A percentile compares a stretch with the other conserved stretches of the same genome.
These are phyloP conservation scores for Anagrus nilaparvatae DNA, from an alignment of 1,140 invertebrate genomes.

Conservation along the genomic window DNA sequence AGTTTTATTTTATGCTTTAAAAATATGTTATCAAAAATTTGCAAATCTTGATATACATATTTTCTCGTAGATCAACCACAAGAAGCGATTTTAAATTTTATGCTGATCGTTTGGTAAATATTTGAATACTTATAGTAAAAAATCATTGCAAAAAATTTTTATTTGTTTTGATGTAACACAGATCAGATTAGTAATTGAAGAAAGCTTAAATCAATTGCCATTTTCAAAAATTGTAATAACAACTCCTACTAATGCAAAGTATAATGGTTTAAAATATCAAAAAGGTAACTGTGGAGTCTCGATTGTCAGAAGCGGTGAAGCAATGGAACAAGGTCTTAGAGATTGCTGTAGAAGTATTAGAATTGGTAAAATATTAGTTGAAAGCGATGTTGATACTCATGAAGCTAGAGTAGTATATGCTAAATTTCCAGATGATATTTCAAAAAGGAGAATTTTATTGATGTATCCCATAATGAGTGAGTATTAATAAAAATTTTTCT, in stretches of 20 bases:
- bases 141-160: neutral
- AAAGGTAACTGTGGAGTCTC: conserved; percentile 98
- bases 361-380: conserved; percentile 97
- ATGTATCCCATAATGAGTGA: conserved; percentile 98
- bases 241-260: conserved; percentile 85
- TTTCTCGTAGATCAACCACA: conserved; percentile 78
- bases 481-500: conserved; percentile 22
- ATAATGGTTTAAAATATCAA: conserved; percentile 86
- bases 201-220: conserved; percentile 94
- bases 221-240: conserved; percentile 80
- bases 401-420: conserved; percentile 96
- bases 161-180: conserved; percentile 18
- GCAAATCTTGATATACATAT: too few species aligned
- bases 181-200: conserved; percentile 82
- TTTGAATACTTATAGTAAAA: conserved; percentile 1
- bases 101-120: conserved; percentile 75
- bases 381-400: conserved; percentile 91
- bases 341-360: conserved; percentile 96
- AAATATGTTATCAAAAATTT: too few species aligned
- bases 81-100: conserved; percentile 98
- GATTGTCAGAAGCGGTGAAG: conserved; percentile 89
- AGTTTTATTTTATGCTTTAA: too few species aligned
- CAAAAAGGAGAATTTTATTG: conserved; percentile 79
- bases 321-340: conserved; percentile 95
- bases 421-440: conserved; percentile 93